Base-by-base conservation (phyloP, 1,140 invertebrate genomes). In the Calosoma granatense region DNA sequence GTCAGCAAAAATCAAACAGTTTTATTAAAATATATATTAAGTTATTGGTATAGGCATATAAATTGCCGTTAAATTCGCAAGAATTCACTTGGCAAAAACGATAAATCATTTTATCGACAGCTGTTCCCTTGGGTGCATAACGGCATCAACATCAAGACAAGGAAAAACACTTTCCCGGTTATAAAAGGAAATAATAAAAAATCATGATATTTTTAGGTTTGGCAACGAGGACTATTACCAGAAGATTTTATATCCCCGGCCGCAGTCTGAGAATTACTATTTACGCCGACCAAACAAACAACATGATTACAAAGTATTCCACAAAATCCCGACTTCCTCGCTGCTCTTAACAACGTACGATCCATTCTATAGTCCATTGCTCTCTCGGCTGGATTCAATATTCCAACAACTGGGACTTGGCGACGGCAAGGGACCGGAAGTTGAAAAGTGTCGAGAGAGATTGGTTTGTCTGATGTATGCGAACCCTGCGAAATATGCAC, bases 381-480 rank as follows among this genome's bases (percentile, higher is more conserved):
- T 92, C 1, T 90, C 87, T 0, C 72, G 88, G 3, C 75, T 92
- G 23, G 89, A 92, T 64, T 83, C 86, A 0, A 86, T 92, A 2
- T 92, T 91, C 66, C 84, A 82, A 15, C 82, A 89, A 61, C 72
- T 91, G 0, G 87, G 87, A 59, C 70, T 75, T 0, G 70, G 70
- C 12, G 68, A 68, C 17, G 69, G 70, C 47, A 74, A 76, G 59
- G 59, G 61, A 14, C 70, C 79, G 59, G 71, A 78, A 15, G 81
- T 76, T 1, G 88, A 90, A 67, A 74, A 76, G 0, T 92, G 88
- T 63, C 72, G 87, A n/a, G 87, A 91, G 63, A 81, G 87, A 63
- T 78, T 87, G 1, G 86, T 92, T 2, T 92, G 89, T 65, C 76
- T 87, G 55, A 91, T 92, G 86, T 92, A 92, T 68, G 79, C 84